A percentile compares a stretch with the other conserved stretches of the same genome.
Evolutionary conservation across 2,888 invertebrate species (phyloP).

Genomic region (Sinelater perroti): DNA sequence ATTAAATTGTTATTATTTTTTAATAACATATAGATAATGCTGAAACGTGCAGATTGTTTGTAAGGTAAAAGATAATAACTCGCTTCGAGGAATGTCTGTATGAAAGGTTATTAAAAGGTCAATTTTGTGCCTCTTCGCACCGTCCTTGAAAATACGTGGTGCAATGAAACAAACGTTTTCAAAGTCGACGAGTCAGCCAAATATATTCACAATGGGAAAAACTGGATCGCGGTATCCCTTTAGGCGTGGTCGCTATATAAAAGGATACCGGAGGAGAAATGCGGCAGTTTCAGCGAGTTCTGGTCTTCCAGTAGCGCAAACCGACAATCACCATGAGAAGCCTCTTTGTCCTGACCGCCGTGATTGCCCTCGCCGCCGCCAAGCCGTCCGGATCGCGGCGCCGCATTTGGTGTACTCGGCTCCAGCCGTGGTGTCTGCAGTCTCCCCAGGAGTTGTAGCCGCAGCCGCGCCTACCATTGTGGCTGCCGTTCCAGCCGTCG

Average conservation of each 20-base stretch:
- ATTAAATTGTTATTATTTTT: not conserved
- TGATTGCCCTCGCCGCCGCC: slow-evolving; percentile 35
- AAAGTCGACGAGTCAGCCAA: slow-evolving; percentile 45
- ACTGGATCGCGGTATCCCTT: slow-evolving; percentile 40
- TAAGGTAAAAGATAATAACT: not conserved
- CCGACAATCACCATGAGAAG: slow-evolving; percentile 38
- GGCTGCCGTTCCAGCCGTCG: not conserved
- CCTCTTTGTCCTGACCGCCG: slow-evolving; percentile 37
- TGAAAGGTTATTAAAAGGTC: too few relatives aligned
- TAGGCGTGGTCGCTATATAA: slow-evolving; percentile 45
- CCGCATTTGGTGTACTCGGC: not conserved
- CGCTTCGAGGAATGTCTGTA: slow-evolving; percentile 20
- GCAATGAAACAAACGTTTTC: slow-evolving; percentile 39
- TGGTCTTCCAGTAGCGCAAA: slow-evolving; percentile 43
- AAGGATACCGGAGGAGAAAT: slow-evolving; percentile 28
- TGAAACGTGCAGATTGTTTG: not conserved
- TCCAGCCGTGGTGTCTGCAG: not conserved
- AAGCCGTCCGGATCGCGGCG: slow-evolving; percentile 35
- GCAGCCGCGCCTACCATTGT: slow-evolving; percentile 5
- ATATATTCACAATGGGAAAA: slow-evolving; percentile 39
- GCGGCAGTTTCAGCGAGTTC: slow-evolving; percentile 45
- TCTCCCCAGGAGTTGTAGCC: not conserved
- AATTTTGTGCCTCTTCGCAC: slow-evolving; percentile 33
- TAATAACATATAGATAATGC: not conserved
- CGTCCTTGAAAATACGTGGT: slow-evolving; percentile 40